phyloP scores from a whole-genome alignment of 2,797 vertebrate species.

The Phalanger gymnotis region DNA sequence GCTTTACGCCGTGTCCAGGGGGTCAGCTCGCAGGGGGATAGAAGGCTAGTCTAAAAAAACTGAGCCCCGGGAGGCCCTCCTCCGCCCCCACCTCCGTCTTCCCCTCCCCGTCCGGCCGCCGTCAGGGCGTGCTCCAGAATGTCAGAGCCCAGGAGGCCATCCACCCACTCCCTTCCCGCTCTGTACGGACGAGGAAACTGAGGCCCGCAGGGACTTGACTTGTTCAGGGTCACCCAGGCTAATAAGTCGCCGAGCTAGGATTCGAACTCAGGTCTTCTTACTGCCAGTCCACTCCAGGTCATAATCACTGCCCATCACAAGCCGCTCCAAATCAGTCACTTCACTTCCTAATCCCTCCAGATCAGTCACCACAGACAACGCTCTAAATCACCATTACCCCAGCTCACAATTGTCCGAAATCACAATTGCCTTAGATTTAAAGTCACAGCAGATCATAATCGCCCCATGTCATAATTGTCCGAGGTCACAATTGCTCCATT shows the following conservation, averaged over 20 bases:
- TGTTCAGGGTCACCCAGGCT: not conserved
- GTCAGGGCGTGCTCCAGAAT: not conserved
- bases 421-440: not conserved
- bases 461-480: not conserved
- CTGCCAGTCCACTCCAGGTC: not conserved
- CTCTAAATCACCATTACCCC: slow-evolving; percentile 27
- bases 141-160: not conserved
- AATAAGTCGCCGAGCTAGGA: not conserved
- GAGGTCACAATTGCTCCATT: slow-evolving; percentile 18
- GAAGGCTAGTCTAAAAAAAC: not conserved
- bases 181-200: not conserved
- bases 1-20: not conserved
- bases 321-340: not conserved
- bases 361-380: not conserved
- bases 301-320: not conserved
- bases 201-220: not conserved
- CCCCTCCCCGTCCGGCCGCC: fast-evolving
- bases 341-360: not conserved
- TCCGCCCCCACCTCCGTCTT: too few relatives aligned
- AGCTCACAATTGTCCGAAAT: not conserved
- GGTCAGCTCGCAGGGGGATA: not conserved
- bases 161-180: fast-evolving
- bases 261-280: not conserved
- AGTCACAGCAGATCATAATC: slow-evolving; percentile 12
- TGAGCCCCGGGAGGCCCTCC: too few relatives aligned